Conservation (phyloP, 2,113 vertebrate species). For the Rhinoderma darwinii region DNA sequence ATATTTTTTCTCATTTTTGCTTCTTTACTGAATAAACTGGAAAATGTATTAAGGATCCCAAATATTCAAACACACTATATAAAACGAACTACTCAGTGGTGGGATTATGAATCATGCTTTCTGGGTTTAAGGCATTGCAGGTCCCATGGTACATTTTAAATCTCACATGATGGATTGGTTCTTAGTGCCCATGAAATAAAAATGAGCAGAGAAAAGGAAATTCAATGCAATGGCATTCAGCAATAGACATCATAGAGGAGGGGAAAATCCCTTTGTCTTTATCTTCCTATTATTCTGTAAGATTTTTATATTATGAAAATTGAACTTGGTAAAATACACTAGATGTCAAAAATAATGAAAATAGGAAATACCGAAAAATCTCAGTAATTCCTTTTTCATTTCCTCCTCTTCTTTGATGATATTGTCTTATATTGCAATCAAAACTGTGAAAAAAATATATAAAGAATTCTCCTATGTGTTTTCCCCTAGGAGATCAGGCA, state of each 20-base stretch:
- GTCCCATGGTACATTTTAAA: constrained; percentile 36
- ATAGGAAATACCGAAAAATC: neutral
- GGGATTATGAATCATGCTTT: constrained; percentile 47
- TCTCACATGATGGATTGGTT: constrained; percentile 48
- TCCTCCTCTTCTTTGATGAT: neutral
- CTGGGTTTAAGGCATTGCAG: constrained; percentile 16
- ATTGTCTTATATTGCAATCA: neutral
- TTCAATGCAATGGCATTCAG: neutral
- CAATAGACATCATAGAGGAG: neutral
- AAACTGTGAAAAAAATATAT: too few relatives aligned
- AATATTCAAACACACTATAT: constrained; percentile 12
- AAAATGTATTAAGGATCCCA: neutral
- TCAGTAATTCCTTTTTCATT: neutral
- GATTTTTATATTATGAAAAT: neutral
- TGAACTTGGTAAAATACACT: neutral
- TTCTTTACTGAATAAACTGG: neutral
- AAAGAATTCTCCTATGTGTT: too few relatives aligned
- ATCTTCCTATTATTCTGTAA: neutral
- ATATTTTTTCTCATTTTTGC: neutral
- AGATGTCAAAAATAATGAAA: neutral
- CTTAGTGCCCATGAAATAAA: constrained; percentile 36
- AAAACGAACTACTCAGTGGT: neutral
- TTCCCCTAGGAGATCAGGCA: too few relatives aligned
- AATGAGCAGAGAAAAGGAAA: constrained; percentile 44
- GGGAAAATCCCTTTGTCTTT: neutral